Base-by-base conservation (phyloP, 1,140 invertebrate species). In the Plodia interpunctella region DNA sequence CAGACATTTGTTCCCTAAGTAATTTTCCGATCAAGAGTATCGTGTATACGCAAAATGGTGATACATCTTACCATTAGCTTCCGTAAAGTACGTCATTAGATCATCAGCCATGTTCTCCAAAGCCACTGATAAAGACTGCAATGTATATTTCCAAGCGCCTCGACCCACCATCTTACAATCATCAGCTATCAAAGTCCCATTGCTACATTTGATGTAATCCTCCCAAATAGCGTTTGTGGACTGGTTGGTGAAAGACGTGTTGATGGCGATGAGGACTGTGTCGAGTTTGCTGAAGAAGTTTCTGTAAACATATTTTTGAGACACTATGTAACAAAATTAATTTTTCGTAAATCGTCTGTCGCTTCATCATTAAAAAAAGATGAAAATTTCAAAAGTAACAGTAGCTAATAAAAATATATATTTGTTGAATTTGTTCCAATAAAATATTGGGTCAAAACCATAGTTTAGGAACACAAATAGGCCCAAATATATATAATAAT, bases 271-370 rank as follows among this genome's bases (percentile, higher is more conserved):
- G 0, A 88, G 21, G 0, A 87, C 76, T 19, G 52, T 67, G 56
- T 88, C 83, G 5, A 84, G 6, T 64, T 86, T 83, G 0, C 62
- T 57, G n/a, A 87, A 78, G 38, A 85, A 66, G 28, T 76, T 78
- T 44, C 85, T 86, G 70, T 13, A 72, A 71, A 32, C 11, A 32
- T 11, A 32, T 1, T 6, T 32, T 32, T 32, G 3, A 32, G 10
- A 32, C 10, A 5, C 28, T 28, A 28, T 3, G 9, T 35, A 11
- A 17, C 9, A 9, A 59, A 17, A 56, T 18, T 28, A 51, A 52
- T 19, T 18, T 0, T n/a, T n/a, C n/a, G n/a, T n/a, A n/a, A n/a
- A n/a, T n/a, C n/a, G n/a, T n/a, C n/a, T n/a, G n/a, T n/a, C n/a
- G n/a, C n/a, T n/a, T n/a, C n/a, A n/a, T n/a, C n/a, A n/a, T 25